Evolutionary conservation across 2,113 vertebrate species (phyloP), one percentile per base, ranked within the genome.

Genomic region (Bujurquina vittata): DNA sequence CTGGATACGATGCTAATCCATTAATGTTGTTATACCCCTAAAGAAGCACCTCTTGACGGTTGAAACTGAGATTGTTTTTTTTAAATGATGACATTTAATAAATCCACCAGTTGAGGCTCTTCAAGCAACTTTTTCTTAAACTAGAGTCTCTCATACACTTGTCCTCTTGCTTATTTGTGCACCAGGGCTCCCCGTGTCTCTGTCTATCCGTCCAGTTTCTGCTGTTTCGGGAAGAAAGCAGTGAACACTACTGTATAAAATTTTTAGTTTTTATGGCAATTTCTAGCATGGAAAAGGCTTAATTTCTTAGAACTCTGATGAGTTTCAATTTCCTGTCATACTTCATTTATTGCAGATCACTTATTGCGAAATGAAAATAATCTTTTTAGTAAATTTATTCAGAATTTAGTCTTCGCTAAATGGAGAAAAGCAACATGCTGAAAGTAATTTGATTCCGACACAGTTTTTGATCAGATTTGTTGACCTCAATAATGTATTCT

Each of bases 301-400:
- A 72, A 54, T 14, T 31, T n/a, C 26, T 54, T 72, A 54, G 67
- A 72, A 72, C 26, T 33, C 17, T 54, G 46, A 72, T 49, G 65
- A 69, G 67, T 72, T 72, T 72, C 17, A 72, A 18, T 72, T 72
- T 33, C 26, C 67, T 72, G 26, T 72, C 67, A 54, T 72, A 72
- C 46, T 72, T 54, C 26, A n/a, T 59, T 80, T 49, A 58, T 58
- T 80, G 54, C 54, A 5, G 37, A 46, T 33, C 9, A 23, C 31
- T 43, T 59, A 72, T 72, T 72, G 67, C 46, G 12, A 46, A 59
- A 77, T 62, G 8, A 77, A 77, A 52, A 52, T 22, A 33, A 77
- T 62, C 43, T 3, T 77, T 43, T 46, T 29, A 29, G 22, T 59
- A 59, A 59, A 76, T 59, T 76, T 72, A 72, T 72, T 52, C 17